Base-by-base conservation (phyloP, 1,140 invertebrate species). In the Drosophila kohkoa region DNA sequence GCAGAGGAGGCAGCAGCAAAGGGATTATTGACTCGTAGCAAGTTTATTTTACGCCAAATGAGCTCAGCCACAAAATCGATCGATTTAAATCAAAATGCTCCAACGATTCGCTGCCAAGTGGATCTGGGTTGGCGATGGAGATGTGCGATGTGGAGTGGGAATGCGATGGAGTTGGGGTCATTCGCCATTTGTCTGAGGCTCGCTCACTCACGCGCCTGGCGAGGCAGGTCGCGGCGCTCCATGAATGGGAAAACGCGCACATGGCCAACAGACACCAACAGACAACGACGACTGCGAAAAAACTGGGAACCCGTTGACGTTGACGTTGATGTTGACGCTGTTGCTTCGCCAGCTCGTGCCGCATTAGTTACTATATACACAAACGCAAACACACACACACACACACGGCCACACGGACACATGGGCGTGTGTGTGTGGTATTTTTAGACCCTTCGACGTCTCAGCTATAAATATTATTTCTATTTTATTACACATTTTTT, bases 401-500 rank as follows among this genome's bases (percentile, higher is more conserved):
- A 38, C 11, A 35, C n/a, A 16, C 20, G 20, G 20, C 15, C 30
- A 38, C n/a, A 55, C n/a, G 16, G 8, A 16, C 15, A 41, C 10
- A 35, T 32, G 13, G 16, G 41, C 35, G 7, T 57, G 10, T 54
- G 13, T 62, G 25, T 60, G 30, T 38, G 28, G 25, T 45, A 89
- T 89, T 89, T 89, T 89, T 89, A 89, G 85, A 75, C 86, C 77
- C 83, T 81, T 81, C 81, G 81, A 90, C 86, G 85, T 90, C 81
- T 89, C 81, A 72, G 85, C 85, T 89, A 89, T 89, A 89, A 89
- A 89, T 89, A 90, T 89, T 85, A 85, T 89, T 90, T 90, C 86
- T 90, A 86, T 89, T 89, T 89, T 89, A 85, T 89, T 90, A 86
- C 85, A 90, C 81, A 86, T 89, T 89, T 88, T 89, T 88, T 80